Conservation (phyloP, 1,140 invertebrate species). For the Drosophila malerkotliana region DNA sequence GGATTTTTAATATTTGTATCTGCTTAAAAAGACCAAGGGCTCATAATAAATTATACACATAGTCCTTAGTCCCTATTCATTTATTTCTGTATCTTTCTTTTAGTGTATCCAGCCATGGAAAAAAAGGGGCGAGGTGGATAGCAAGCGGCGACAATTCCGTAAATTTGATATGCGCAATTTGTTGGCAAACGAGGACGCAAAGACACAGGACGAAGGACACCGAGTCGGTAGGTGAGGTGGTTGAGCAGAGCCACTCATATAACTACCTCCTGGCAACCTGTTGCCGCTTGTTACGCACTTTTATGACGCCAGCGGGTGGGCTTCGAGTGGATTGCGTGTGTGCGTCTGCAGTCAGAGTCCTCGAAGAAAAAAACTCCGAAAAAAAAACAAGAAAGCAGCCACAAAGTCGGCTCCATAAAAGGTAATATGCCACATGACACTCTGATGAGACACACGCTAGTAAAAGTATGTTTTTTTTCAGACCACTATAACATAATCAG, state of each 20-base stretch:
- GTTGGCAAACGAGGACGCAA: constrained; percentile 62
- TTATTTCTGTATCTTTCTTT: not conserved
- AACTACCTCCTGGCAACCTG: constrained; percentile 64
- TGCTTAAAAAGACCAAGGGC: not conserved
- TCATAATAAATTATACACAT: not conserved
- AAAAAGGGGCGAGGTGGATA: constrained; percentile 21
- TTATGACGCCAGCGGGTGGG: constrained; percentile 48
- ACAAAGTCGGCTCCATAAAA: constrained; percentile 58
- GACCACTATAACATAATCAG: constrained; percentile 60
- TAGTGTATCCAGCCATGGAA: not conserved
- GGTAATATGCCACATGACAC: constrained; percentile 61
- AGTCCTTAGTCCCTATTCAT: not conserved
- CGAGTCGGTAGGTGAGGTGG: not conserved
- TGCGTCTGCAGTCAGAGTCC: not conserved
- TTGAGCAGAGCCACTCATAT: constrained; percentile 7
- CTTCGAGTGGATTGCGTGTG: constrained; percentile 46
- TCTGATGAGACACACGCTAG: constrained; percentile 33
- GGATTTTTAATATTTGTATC: not conserved
- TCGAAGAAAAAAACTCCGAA: not conserved
- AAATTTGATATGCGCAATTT: constrained; percentile 83
- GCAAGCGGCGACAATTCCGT: constrained; percentile 64
- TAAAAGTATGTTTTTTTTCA: constrained; percentile 2
- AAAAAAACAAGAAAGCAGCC: constrained; percentile 17
- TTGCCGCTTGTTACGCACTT: constrained; percentile 72
- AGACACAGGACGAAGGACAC: constrained; percentile 8